Base-by-base conservation (phyloP, 1,140 invertebrate genomes). In the Zophobas atratus region DNA sequence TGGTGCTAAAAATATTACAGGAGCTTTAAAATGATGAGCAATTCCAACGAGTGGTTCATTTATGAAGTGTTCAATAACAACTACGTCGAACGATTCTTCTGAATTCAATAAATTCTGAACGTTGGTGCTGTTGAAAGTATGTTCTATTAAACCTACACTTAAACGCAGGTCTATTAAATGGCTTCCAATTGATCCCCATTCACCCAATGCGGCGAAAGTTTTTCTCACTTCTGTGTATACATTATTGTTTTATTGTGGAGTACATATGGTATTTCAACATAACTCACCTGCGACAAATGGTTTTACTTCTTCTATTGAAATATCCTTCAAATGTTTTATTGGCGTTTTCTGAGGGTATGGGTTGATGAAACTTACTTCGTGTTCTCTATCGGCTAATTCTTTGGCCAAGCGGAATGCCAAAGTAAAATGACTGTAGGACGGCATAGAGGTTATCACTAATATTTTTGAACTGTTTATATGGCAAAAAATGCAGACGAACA, bases 361-460 rank as follows among this genome's bases (percentile, higher is more conserved):
- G 60, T 85, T 87, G 2, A 88, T 83, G 2, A 87, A 84, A 1
- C 86, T 88, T 0, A 88, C 82, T 70, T 89, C 84, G 78, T 89
- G 88, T 32, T 87, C 87, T 20, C 84, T 80, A 8, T 79, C 76
- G 0, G 86, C 83, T 53, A 89, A 79, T 46, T 84, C 84, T 56
- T 86, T 86, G 0, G 88, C 71, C 70, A 88, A 20, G 20, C 78
- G 55, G 36, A 73, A 39, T 1, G 55, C 78, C 48, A 81, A 57
- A n/a, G 70, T 63, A 32, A 74, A 77, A 36, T 81, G 80, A 57
- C 80, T 81, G 32, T 71, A 63, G 8, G 78, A 71, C 38, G 80
- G 57, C 60, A 79, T 79, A 32, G 77, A 70, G 20, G 75, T 77
- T 2, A 81, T 8, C 6, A 72, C 46, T 36, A 81, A n/a, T 36